Base-by-base conservation (phyloP, 2,797 vertebrate genomes). In the Neostethus bicornis region DNA sequence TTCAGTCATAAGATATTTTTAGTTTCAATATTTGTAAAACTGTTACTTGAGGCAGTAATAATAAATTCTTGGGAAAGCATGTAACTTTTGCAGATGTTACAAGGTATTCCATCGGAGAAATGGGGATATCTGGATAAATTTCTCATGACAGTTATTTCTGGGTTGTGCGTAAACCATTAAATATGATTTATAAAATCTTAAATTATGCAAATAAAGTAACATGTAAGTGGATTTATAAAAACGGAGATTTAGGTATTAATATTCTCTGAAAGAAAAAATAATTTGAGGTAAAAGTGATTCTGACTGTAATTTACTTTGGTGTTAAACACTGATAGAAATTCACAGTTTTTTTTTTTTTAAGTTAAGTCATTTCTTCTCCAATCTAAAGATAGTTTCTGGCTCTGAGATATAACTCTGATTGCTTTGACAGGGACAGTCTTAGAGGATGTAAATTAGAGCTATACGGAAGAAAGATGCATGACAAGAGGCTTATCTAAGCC, bases 321-420 rank as follows among this genome's bases (percentile, higher is more conserved):
- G 46, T 63, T 23, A 19, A 17, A 59, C 42, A 42, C 47, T 17
- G 54, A 35, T 70, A 78, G 74, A 59, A 60, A 70, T 75, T 72
- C 41, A 46, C 38, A 48, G 50, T 32, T 39, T 43, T n/a, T n/a
- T n/a, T n/a, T n/a, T n/a, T n/a, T n/a, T 34, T 47, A 42, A 81
- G 52, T 65, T 61, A 29, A 38, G 41, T 24, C 12, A 70, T 61
- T 80, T 74, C 51, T 42, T 38, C 47, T 62, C 49, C 67, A 49
- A 70, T 70, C 59, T 51, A 63, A 51, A 63, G 66, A 59, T 80
- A 73, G 83, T 83, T 67, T 66, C 41, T 75, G 63, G 54, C 60
- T 57, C 53, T 63, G 62, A 79, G 61, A 75, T 56, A 61, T 67
- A 74, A 61, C 52, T 55, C 61, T 70, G 69, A 72, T 74, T 65